These are phyloP conservation scores for Ameiurus melas DNA, from an alignment of 2,113 vertebrate genomes.

Conservation along the genomic window DNA sequence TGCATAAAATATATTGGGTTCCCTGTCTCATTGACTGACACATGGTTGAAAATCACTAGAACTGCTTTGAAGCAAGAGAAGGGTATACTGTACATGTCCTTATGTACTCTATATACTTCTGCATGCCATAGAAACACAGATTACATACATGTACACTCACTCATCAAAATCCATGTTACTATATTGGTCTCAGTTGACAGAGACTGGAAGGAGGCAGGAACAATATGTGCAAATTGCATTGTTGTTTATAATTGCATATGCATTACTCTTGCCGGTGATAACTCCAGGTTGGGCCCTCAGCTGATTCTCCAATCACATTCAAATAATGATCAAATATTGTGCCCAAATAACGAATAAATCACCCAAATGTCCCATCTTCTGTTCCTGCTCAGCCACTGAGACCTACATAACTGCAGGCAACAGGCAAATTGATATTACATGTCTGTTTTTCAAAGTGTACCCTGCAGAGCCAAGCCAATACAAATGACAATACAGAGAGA, in stretches of 20 bases:
- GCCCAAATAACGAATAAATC: constrained; percentile 33
- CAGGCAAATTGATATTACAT: constrained; percentile 53
- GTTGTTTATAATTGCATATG: constrained; percentile 11
- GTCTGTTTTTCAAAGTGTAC: constrained; percentile 41
- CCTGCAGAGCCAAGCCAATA: constrained; percentile 23
- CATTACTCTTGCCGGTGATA: neutral
- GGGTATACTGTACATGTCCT: constrained; percentile 12
- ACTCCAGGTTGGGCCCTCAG: constrained; percentile 37
- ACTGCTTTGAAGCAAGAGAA: constrained; percentile 27
- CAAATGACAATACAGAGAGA: constrained; percentile 21
- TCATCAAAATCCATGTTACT: neutral
- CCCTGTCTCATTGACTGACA: constrained; percentile 39
- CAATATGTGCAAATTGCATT: neutral
- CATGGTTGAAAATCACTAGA: constrained; percentile 34
- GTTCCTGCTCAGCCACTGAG: constrained; percentile 41
- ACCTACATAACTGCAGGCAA: constrained; percentile 41
- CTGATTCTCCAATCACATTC: constrained; percentile 19
- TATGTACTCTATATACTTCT: constrained; percentile 27
- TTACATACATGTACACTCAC: neutral
- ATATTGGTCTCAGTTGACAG: neutral
- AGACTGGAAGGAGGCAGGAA: neutral
- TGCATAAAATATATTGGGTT: constrained; percentile 48
- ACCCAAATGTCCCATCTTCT: constrained; percentile 22
- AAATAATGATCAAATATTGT: constrained; percentile 23
- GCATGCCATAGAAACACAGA: neutral